Evolutionary conservation across 2,888 invertebrate species (phyloP), one percentile per base, ranked within the genome.

Genomic region (Campoplex nolae): DNA sequence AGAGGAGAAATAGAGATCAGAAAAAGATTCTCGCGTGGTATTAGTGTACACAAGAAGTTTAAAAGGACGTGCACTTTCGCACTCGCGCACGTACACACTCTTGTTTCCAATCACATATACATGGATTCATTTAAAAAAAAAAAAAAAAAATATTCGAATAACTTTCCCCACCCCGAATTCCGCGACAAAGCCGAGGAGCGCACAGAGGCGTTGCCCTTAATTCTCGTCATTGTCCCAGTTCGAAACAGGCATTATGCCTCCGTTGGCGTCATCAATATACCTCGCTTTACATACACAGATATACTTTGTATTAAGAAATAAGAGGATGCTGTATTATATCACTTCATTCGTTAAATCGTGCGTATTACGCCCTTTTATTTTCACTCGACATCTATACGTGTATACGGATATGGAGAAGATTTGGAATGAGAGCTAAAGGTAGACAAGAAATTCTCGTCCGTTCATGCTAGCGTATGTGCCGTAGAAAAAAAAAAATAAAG

Each of bases 221-320:
- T 92, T 92, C 91, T 74, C 56, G 71, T 62, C 88, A 91, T 91
- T 91, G 92, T 91, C 88, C 86, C 88, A 88, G 71, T 85, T 80
- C 88, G 85, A 90, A 90, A 91, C 89, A 90, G 91, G 91, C 88
- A 91, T 85, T 77, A 85, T 82, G 77, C 86, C 74, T 28, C 58
- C 78, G 78, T 74, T 81, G 23, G 35, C 82, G 62, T 83, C 80
- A 84, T 79, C 74, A 75, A 84, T 81, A 68, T 74, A 80, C 42
- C 65, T 77, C 51, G n/a, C 28, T 75, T 38, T 28, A 75, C 58
- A 77, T 75, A 67, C 38, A 45, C n/a, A 58, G 23, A 58, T 38
- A 75, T 54, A 42, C 13, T 16, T 23, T 35, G n/a, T 45, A 18
- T 3, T n/a, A 1, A 13, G 23, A 65, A 65, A 62, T 16, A 76